Evolutionary conservation across 2,797 vertebrate species (phyloP), one percentile per base, ranked within the genome.

Genomic region (Acanthiza pusilla): DNA sequence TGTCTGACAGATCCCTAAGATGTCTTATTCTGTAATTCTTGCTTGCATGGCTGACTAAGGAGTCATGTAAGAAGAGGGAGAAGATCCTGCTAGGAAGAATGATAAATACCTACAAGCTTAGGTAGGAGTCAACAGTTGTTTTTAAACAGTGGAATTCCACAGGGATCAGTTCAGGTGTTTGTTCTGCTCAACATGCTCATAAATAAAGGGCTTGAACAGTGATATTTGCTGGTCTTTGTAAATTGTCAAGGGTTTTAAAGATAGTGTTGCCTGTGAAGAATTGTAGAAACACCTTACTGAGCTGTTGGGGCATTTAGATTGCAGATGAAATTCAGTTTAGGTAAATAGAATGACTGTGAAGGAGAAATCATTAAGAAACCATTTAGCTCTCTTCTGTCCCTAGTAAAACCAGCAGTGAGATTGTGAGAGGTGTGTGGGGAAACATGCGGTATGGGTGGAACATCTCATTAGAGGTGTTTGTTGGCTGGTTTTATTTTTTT

Each of bases 381-480:
- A 2, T 27, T 60, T 57, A 10, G 4, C 53, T 68, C 6, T 38
- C 68, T 77, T 66, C 18, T 50, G 32, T 83, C n/a, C 25, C 17
- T 71, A 16, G 25, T 60, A 36, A 67, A 84, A 50, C 11, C 22
- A 36, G 0, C 34, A 34, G 18, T 8, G 16, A 54, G 21, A 9
- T 74, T 78, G 25, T 40, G 70, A 48, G 10, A 66, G 29, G 23
- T 38, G 9, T 47, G 17, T 58, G 65, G 43, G 42, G 18, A 10
- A 5, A 11, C 0, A 0, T 7, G 13, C 48, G 32, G 8, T 2
- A 0, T 57, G 13, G 32, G 34, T 38, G 19, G 23, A 65, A 27
- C 13, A 43, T 62, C 20, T 65, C 5, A 1, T 57, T 65, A 54
- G 55, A 61, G 16, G 13, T 50, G 20, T 9, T 67, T 36, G 2